Base-by-base conservation (phyloP, 2,113 vertebrate genomes). In the Ageneiosus marmoratus region DNA sequence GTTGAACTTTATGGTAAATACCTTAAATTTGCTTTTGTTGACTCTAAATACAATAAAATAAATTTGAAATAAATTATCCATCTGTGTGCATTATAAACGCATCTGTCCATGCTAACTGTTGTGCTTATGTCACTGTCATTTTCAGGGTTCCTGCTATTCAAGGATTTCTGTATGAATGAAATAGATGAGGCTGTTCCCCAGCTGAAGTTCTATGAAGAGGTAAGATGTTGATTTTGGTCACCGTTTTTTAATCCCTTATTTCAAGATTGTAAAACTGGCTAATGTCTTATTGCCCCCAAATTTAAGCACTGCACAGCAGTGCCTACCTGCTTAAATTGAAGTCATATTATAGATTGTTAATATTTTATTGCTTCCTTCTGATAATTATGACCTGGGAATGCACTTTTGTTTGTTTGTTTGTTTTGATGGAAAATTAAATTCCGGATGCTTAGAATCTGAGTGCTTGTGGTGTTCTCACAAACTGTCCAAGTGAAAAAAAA, bases 201-300 rank as follows among this genome's bases (percentile, higher is more conserved):
- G 86, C 95, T 99, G 89, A 99, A 98, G 93, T 99, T 99, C 90
- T 99, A 99, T 10, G 97, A 99, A 89, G 97, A 99, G 95, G 98
- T 98, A 80, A 94, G 95, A 8, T 50, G 0, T 24, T 27, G 60
- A 13, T 58, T 51, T 37, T 5, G 1, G 46, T 1, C 44, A n/a
- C n/a, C n/a, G n/a, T n/a, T 77, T 1, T 63, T 32, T 67, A 5
- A 0, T 79, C 27, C 5, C 18, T 55, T 51, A n/a, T 12, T 16
- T 70, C 9, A 13, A n/a, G 12, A 72, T 10, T 22, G 24, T 1
- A 6, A 72, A 72, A 72, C 2, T 72, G 11, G 37, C 1, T 10
- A 44, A 70, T 13, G 15, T 15, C 41, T 12, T 12, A 11, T 12
- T 50, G 48, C 3, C 1, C 12, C 12, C 48, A 50, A 11, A 2